Percentiles rank a stretch among this genome's conserved stretches.
Conservation (phyloP, 2,797 vertebrate species). For the Gymnodraco acuticeps region DNA sequence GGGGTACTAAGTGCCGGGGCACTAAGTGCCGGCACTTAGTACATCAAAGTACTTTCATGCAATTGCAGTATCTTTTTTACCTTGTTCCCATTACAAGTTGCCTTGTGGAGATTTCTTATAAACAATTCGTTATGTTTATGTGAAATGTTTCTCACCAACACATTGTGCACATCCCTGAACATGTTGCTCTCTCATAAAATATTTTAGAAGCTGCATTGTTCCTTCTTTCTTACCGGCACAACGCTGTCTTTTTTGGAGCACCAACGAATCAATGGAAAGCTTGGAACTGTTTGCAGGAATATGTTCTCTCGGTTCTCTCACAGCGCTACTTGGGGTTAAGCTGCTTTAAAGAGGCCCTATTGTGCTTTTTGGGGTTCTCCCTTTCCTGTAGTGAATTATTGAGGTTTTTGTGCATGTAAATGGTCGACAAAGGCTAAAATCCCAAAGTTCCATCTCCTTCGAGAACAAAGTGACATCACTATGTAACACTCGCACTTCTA, state of each 20-base stretch:
- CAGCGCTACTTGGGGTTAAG: too few species aligned
- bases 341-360: too few species aligned
- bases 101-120: conserved; percentile 1
- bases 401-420: too few species aligned
- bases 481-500: too few species aligned
- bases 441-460: too few species aligned
- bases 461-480: too few species aligned
- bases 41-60: conserved; percentile 5
- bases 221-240: background rate
- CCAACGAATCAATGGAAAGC: background rate
- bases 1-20: too few species aligned
- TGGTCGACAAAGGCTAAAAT: too few species aligned
- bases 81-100: background rate
- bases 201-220: background rate
- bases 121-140: conserved; percentile 7
- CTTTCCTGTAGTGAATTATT: too few species aligned
- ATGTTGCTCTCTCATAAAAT: background rate
- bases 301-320: too few species aligned
- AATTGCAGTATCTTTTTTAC: background rate
- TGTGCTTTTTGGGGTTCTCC: too few species aligned
- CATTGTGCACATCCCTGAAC: background rate
- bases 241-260: background rate
- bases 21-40: too few species aligned
- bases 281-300: background rate
- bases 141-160: conserved; percentile 14